phyloP scores from a whole-genome alignment of 2,113 vertebrate species.

The Scortum barcoo region DNA sequence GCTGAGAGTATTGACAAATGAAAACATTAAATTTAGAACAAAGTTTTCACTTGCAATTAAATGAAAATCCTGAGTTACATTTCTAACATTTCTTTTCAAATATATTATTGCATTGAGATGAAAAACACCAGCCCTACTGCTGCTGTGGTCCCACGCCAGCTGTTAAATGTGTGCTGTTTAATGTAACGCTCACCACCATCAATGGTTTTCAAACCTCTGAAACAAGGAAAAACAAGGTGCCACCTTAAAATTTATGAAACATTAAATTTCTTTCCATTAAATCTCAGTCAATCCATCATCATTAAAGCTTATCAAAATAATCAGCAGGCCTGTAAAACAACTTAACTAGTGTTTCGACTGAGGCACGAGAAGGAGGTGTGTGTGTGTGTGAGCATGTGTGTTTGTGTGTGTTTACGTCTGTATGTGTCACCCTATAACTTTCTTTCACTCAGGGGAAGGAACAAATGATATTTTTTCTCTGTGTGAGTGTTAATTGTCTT shows the following conservation, averaged over 20 bases:
- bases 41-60: slow-evolving; percentile 61
- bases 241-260: slow-evolving; percentile 74
- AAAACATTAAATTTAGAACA: slow-evolving; percentile 38
- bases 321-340: slow-evolving; percentile 61
- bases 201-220: slow-evolving; percentile 64
- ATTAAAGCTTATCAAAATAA: slow-evolving; percentile 71
- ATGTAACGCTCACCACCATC: slow-evolving; percentile 22
- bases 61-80: background rate
- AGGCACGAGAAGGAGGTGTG: slow-evolving; percentile 20
- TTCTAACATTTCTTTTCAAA: slow-evolving; percentile 37
- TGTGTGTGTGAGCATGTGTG: slow-evolving; percentile 9
- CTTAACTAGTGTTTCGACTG: slow-evolving; percentile 25
- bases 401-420: background rate
- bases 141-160: slow-evolving; percentile 23
- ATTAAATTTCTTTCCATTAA: slow-evolving; percentile 64
- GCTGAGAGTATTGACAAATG: slow-evolving; percentile 29
- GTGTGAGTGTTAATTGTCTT: background rate
- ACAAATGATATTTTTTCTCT: background rate
- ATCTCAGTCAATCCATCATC: slow-evolving; percentile 72
- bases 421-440: background rate
- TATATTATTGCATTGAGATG: slow-evolving; percentile 6
- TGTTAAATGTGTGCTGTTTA: slow-evolving; percentile 73
- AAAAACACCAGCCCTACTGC: slow-evolving; percentile 51
- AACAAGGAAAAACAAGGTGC: slow-evolving; percentile 61
- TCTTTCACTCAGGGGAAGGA: background rate